Evolutionary conservation across 1,140 invertebrate genomes (phyloP).

Genomic region (Ceratosolen solmsi): DNA sequence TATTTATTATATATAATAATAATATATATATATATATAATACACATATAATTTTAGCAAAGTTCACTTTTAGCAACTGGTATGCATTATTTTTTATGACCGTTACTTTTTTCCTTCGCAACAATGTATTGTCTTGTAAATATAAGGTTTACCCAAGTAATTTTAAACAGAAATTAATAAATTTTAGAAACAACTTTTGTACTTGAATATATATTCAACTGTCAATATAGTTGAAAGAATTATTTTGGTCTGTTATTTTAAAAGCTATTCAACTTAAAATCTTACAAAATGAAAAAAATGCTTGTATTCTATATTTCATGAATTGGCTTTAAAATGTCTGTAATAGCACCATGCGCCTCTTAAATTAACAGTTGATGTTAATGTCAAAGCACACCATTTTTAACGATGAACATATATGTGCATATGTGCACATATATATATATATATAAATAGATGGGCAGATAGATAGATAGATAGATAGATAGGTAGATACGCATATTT

Average conservation of each 20-base stretch:
- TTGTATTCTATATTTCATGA: slow-evolving; percentile 42
- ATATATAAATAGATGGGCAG: no score
- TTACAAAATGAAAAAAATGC: neutral
- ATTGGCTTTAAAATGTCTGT: slow-evolving; percentile 44
- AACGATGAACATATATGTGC: slow-evolving; percentile 38
- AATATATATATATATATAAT: neutral
- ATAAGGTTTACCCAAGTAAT: slow-evolving; percentile 48
- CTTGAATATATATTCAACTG: neutral
- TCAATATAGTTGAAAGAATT: neutral
- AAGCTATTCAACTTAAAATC: neutral
- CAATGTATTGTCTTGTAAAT: slow-evolving; percentile 44
- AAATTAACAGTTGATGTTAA: slow-evolving; percentile 38
- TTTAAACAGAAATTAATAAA: slow-evolving; percentile 15
- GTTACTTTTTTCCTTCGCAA: slow-evolving; percentile 29
- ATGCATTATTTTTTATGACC: neutral
- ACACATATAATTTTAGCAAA: neutral
- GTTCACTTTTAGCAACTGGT: neutral
- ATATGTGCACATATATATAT: slow-evolving; percentile 12
- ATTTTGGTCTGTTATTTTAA: neutral
- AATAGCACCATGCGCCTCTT: slow-evolving; percentile 42
- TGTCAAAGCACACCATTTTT: slow-evolving; percentile 47
- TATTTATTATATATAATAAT: no score
- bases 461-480: no score
- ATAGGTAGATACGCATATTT: no score
- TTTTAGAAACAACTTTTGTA: neutral